Percentiles rank a stretch among this genome's conserved stretches.
These are phyloP conservation scores for Philaethria dido DNA, from an alignment of 2,888 invertebrate genomes.

Conservation along the genomic window DNA sequence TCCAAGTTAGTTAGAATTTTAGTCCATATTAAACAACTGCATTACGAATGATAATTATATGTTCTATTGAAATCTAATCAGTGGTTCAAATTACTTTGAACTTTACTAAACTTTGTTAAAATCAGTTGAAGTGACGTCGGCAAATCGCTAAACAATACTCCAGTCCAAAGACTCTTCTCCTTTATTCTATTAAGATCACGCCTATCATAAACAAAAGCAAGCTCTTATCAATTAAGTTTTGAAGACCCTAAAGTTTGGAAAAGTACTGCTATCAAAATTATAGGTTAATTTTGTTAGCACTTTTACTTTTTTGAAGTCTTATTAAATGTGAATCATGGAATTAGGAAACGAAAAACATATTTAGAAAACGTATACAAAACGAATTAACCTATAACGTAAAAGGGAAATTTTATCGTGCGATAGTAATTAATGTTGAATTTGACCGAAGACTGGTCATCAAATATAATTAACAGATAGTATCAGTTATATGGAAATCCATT, in stretches of 20 bases:
- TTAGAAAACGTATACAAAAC: too few species aligned
- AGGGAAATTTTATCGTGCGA: constrained; percentile 7
- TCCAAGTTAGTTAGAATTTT: too few species aligned
- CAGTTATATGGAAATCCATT: constrained; percentile 14
- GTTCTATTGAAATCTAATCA: constrained; percentile 18
- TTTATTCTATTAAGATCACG: constrained; percentile 43
- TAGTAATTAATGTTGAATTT: constrained; percentile 9
- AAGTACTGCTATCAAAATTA: constrained; percentile 18
- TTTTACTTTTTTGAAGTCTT: too few species aligned
- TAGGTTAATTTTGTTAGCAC: too few species aligned
- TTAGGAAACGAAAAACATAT: too few species aligned
- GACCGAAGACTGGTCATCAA: constrained; percentile 8
- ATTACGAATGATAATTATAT: background rate
- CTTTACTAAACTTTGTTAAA: constrained; percentile 39
- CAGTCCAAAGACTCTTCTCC: constrained; percentile 33
- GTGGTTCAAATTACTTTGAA: constrained; percentile 34
- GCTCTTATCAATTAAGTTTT: constrained; percentile 44
- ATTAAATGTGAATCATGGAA: too few species aligned
- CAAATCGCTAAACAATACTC: constrained; percentile 38
- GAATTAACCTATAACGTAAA: constrained; percentile 18
- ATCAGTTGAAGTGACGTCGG: constrained; percentile 32
- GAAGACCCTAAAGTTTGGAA: constrained; percentile 23
- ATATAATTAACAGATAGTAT: constrained; percentile 22
- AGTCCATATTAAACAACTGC: background rate
- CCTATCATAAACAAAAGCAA: constrained; percentile 51